A percentile compares a stretch with the other conserved stretches of the same genome.
phyloP scores from a whole-genome alignment of 2,113 vertebrate species.

The Typhlomys cinereus region DNA sequence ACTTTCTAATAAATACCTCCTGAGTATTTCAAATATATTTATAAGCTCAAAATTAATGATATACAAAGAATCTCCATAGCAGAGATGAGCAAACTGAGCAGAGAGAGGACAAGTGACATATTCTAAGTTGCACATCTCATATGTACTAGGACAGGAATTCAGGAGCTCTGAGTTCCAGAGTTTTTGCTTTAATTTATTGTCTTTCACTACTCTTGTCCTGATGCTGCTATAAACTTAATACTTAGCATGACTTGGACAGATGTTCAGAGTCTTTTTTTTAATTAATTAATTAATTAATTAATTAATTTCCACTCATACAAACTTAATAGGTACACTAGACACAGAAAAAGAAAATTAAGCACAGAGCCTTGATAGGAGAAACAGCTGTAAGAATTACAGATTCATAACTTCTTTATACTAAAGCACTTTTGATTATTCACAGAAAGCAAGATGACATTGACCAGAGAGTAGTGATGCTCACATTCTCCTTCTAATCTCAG shows the following conservation, averaged over 20 bases:
- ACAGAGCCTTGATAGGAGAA: background rate
- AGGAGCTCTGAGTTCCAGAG: fast-evolving
- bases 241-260: background rate
- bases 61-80: background rate
- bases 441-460: background rate
- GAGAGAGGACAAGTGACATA: background rate
- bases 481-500: background rate
- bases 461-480: background rate
- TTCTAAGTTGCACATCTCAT: background rate
- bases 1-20: background rate
- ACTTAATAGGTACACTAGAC: too few species aligned
- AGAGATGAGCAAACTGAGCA: background rate
- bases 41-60: background rate
- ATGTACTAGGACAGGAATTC: background rate
- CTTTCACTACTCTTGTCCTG: background rate
- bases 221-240: background rate
- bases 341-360: too few species aligned
- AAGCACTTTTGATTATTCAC: background rate
- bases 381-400: background rate
- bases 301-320: too few species aligned
- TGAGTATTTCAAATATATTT: background rate
- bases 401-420: background rate
- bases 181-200: background rate
- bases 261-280: background rate
- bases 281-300: too few species aligned